phyloP scores from a whole-genome alignment of 2,113 vertebrate species.

The Brachypodius melanocephalos region DNA sequence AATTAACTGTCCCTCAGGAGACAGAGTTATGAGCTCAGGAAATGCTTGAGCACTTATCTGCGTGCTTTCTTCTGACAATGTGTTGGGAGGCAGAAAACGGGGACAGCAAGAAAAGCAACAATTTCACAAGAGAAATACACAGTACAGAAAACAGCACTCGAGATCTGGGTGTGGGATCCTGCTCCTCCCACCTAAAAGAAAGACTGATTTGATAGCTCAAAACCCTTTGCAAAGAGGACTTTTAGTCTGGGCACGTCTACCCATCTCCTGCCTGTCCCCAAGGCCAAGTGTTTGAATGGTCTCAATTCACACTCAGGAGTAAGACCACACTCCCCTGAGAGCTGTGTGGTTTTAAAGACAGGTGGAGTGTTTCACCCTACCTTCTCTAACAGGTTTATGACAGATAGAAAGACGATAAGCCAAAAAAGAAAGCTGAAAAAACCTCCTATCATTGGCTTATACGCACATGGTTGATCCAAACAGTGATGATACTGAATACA shows the following conservation, averaged over 20 bases:
- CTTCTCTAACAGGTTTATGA: not conserved
- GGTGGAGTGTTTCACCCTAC: not conserved
- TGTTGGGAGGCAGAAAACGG: not conserved
- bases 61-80: not conserved
- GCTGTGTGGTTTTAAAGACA: not conserved
- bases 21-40: conserved; percentile 5
- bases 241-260: not conserved
- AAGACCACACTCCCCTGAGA: not conserved
- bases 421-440: not conserved
- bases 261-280: not conserved
- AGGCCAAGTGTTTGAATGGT: not conserved
- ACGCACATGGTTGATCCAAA: not conserved
- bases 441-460: not conserved
- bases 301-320: not conserved
- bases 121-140: not conserved
- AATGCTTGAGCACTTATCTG: conserved; percentile 24
- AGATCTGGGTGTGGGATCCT: not conserved
- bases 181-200: not conserved
- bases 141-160: not conserved
- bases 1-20: not conserved
- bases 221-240: not conserved
- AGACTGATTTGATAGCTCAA: not conserved
- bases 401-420: not conserved
- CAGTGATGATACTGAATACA: not conserved
- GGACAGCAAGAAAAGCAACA: not conserved